Conservation (phyloP, 2,888 invertebrate genomes). For the Aproaerema taeniolella region DNA sequence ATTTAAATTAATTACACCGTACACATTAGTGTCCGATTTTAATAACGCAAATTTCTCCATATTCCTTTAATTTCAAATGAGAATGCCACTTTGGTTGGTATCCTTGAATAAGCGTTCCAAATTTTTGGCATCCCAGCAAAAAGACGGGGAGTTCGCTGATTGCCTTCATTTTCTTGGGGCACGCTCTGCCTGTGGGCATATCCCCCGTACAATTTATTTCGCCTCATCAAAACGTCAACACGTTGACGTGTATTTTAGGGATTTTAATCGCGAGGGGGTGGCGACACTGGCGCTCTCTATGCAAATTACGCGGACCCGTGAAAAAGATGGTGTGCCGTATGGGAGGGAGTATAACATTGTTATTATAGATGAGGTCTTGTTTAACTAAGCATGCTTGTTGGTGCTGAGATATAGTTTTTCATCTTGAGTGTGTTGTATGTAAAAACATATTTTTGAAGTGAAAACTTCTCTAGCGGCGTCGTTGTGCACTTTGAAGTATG, state of each 20-base stretch:
- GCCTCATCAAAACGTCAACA: conserved; percentile 75
- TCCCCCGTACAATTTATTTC: conserved; percentile 60
- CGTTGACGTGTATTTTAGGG: conserved; percentile 72
- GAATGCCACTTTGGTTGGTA: no score
- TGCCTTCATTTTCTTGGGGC: conserved; percentile 69
- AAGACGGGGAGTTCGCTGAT: conserved; percentile 45
- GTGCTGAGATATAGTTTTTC: no score
- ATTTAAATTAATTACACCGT: no score
- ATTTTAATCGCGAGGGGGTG: conserved; percentile 54
- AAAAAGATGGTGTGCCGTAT: neutral
- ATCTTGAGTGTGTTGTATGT: no score
- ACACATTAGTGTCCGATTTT: no score
- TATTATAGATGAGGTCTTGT: no score
- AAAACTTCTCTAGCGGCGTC: no score
- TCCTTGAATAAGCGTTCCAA: conserved; percentile 8
- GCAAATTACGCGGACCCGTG: conserved; percentile 46
- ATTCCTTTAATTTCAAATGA: no score
- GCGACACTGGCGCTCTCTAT: conserved; percentile 45
- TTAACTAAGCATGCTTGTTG: no score
- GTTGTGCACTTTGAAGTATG: no score
- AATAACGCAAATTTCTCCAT: no score
- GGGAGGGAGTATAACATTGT: neutral
- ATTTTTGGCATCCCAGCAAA: conserved; percentile 38
- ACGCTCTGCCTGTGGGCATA: conserved; percentile 51
- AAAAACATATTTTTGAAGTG: no score